Percentiles rank a stretch among this genome's conserved stretches.
These are phyloP conservation scores for Notodromas monacha DNA, from an alignment of 2,888 invertebrate genomes.

Conservation along the genomic window DNA sequence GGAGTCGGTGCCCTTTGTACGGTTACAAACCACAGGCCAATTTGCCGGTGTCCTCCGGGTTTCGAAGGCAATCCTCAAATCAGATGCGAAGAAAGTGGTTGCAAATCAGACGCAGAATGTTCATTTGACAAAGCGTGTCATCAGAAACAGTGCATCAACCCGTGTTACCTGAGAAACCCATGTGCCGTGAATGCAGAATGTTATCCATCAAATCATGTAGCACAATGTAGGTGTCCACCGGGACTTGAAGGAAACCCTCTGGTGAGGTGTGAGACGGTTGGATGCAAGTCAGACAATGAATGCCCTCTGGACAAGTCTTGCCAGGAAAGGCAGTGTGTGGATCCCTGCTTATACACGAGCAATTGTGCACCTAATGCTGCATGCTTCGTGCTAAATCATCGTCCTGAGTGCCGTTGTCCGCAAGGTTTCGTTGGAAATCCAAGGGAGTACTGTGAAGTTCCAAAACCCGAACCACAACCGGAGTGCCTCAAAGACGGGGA, in stretches of 20 bases:
- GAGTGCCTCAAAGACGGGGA: conserved; percentile 8
- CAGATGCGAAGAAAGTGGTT: conserved; percentile 22
- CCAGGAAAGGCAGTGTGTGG: conserved; percentile 20
- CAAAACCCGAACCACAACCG: neutral
- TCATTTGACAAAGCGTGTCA: conserved; percentile 18
- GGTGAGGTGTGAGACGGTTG: conserved; percentile 35
- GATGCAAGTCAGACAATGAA: conserved; percentile 43
- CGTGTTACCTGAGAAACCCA: conserved; percentile 40
- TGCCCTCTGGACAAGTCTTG: conserved; percentile 41
- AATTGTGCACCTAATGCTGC: conserved; percentile 50
- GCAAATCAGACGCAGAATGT: conserved; percentile 27
- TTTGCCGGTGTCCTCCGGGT: conserved; percentile 50
- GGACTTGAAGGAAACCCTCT: conserved; percentile 36
- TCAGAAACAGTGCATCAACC: conserved; percentile 27
- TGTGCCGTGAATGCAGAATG: conserved; percentile 57
- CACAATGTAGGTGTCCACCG: conserved; percentile 38
- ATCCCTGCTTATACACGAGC: conserved; percentile 32
- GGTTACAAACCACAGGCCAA: conserved; percentile 46
- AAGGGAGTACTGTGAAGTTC: conserved; percentile 13
- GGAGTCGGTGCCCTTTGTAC: conserved; percentile 46
- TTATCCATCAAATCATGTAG: conserved; percentile 38
- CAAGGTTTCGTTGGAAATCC: conserved; percentile 60
- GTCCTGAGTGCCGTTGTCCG: conserved; percentile 52
- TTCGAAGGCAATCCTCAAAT: conserved; percentile 58
- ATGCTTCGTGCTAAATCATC: conserved; percentile 45